Evolutionary conservation across 2,888 invertebrate species (phyloP), one percentile per base, ranked within the genome.

Genomic region (Amphipoea oculea): DNA sequence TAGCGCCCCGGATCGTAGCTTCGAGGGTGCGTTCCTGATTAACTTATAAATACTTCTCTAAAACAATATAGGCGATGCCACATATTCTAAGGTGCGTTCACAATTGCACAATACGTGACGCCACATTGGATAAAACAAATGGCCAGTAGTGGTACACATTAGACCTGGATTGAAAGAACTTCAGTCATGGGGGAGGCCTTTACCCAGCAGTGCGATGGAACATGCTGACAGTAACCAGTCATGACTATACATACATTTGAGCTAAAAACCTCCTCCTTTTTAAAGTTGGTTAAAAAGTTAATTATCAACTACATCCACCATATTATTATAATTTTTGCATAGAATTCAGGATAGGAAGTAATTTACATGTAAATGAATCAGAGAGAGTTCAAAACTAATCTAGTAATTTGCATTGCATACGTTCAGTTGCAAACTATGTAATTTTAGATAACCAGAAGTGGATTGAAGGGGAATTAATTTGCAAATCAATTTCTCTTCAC

Each of bases 311-410:
- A n/a, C 51, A 74, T 17, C 4, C 23, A 40, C 66, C 17, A 23
- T 40, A 36, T 36, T 36, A 36, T 36, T 36, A 29, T 57, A 36
- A 68, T 68, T 57, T 79, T 75, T 66, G 45, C 51, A 63, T 75
- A 20, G 14, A 62, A 80, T 54, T 73, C 63, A 79, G 65, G 0
- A 51, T 40, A 29, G 36, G 66, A 67, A 65, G 74, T 75, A 76
- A 82, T 86, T 82, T 63, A 75, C 82, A 86, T 84, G 76, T 69
- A 75, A 86, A 86, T 82, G 23, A 60, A 78, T 72, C 76, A 74
- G 68, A 76, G 65, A 74, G 67, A 63, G 71, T 80, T 72, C 48
- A 67, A 78, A 86, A 86, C 76, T 80, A 80, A 82, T 80, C 72
- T 76, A 17, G 66, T 54, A 1, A 80, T 84, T 86, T 82, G 86